Percentiles rank a stretch among this genome's conserved stretches.
Conservation (phyloP, 2,113 vertebrate genomes). For the Serinus canaria region DNA sequence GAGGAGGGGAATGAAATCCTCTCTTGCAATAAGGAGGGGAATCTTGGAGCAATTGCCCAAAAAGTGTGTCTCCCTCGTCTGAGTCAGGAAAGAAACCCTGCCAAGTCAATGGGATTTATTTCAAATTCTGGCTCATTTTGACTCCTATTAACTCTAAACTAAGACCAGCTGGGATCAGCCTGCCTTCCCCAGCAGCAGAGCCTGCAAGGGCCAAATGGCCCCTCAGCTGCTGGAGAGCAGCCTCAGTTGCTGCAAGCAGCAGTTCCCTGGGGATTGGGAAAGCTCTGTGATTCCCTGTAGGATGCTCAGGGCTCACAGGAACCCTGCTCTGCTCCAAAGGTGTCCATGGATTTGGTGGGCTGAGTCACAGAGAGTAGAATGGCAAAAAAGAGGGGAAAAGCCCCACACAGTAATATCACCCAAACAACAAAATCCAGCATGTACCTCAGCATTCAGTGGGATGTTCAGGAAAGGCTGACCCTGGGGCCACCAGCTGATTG, state of each 20-base stretch:
- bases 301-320: neutral
- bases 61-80: slow-evolving; percentile 28
- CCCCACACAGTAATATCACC: neutral
- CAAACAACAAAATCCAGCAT: neutral
- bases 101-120: slow-evolving; percentile 61
- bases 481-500: neutral
- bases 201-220: rapidly evolving
- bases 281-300: neutral
- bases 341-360: neutral
- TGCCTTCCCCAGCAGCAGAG: neutral
- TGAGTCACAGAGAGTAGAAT: neutral
- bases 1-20: slow-evolving; percentile 42
- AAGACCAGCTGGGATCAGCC: slow-evolving; percentile 61
- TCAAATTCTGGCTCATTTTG: slow-evolving; percentile 59
- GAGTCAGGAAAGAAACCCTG: slow-evolving; percentile 50
- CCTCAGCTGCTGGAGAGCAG: neutral
- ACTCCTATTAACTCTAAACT: slow-evolving; percentile 59
- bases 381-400: neutral
- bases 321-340: neutral
- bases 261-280: neutral
- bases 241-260: neutral
- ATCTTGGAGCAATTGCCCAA: slow-evolving; percentile 47
- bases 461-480: neutral
- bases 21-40: slow-evolving; percentile 52
- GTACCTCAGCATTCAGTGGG: neutral